A percentile compares a stretch with the other conserved stretches of the same genome.
phyloP scores from a whole-genome alignment of 2,113 vertebrate species.

The Bagarius yarrelli region DNA sequence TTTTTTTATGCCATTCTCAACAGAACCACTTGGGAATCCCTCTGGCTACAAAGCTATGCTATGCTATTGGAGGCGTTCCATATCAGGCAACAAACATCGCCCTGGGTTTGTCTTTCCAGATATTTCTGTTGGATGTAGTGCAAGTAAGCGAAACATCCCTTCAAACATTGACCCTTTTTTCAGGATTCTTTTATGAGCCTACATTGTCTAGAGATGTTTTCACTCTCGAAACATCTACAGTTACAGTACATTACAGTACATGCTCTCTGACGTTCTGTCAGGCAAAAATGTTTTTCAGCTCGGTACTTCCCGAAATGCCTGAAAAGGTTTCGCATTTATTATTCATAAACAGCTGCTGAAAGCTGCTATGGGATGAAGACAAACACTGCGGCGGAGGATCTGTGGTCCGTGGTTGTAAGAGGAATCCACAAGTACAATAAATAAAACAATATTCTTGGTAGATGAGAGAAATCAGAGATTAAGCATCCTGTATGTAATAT shows the following conservation, averaged over 20 bases:
- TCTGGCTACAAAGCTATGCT: slow-evolving; percentile 68
- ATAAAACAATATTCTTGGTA: too few relatives aligned
- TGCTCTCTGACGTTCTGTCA: not conserved
- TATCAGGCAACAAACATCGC: slow-evolving; percentile 66
- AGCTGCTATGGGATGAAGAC: not conserved
- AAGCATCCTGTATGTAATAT: too few relatives aligned
- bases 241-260: not conserved
- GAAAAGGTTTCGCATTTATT: slow-evolving; percentile 9
- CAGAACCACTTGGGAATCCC: slow-evolving; percentile 57
- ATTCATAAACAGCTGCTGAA: slow-evolving; percentile 18
- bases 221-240: not conserved
- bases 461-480: too few relatives aligned
- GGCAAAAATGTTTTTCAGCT: not conserved
- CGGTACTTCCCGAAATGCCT: not conserved
- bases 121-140: slow-evolving; percentile 75
- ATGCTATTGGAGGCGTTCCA: slow-evolving; percentile 66
- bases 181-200: not conserved
- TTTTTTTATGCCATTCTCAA: not conserved
- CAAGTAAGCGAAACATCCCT: slow-evolving; percentile 58
- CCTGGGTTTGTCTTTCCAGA: slow-evolving; percentile 68
- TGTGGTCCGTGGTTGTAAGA: not conserved
- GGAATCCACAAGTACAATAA: not conserved
- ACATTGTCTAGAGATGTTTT: not conserved
- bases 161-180: not conserved
- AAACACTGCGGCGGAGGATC: not conserved